Evolutionary conservation across 1,140 invertebrate species (phyloP), one percentile per base, ranked within the genome.

Genomic region (Cotesia vestalis): DNA sequence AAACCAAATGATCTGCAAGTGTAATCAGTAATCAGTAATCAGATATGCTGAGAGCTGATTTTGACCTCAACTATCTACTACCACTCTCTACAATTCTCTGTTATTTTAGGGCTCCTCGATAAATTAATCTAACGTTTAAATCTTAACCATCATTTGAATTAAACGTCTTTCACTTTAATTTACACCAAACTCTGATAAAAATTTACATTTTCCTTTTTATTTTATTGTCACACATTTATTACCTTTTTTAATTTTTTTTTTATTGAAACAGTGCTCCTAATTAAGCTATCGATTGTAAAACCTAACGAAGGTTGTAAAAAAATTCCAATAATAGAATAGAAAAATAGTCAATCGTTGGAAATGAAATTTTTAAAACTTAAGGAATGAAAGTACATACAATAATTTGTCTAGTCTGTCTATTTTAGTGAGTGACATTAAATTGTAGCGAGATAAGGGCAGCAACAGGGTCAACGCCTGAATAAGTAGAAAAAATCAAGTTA

Each of bases 1-100:
- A 71, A 66, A 61, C 17, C 55, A 78, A 4, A 9, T 9, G 8
- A 46, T 79, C 75, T 74, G 77, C 76, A 79, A 77, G 74, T 78
- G 70, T 77, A 79, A 78, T 76, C 73, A 68, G 27, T 2, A 27
- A 27, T 27, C 27, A 27, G 27, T 27, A 27, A 27, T 27, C 27
- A 27, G 27, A 27, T 27, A 27, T 27, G 27, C 27, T 27, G 27
- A 27, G 11, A 52, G 40, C 12, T 14, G 62, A 72, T 63, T 53
- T 72, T 55, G 64, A 72, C 61, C 66, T 67, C 17, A 27, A 66
- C 17, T 9, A 27, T 27, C 27, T 27, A 27, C 27, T 27, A 27
- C 52, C 9, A 55, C 66, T 20, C 27, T 12, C 55, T 70, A 35
- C n/a, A 9, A 60, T 60, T 60, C 38, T 11, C 61, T 59, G 27